phyloP scores from a whole-genome alignment of 2,797 vertebrate species.

The Neosilurus hyrtlii region DNA sequence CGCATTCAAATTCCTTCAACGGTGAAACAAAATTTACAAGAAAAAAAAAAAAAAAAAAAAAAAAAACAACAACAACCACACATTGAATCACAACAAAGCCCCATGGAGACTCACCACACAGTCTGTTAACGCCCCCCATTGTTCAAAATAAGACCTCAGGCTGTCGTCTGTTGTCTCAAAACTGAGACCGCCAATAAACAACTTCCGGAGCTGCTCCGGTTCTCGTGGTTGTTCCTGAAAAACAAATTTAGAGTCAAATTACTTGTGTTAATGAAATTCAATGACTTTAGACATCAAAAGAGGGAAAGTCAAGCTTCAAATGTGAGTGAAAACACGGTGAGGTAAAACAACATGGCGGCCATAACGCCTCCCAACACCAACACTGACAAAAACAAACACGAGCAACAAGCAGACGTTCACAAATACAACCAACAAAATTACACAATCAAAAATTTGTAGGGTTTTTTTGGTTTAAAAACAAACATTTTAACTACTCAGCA shows the following conservation, averaged over 20 bases:
- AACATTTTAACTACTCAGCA: background rate
- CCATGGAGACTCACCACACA: conserved; percentile 81
- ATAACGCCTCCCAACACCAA: background rate
- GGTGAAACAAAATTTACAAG: background rate
- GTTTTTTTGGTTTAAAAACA: too few relatives aligned
- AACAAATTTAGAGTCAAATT: background rate
- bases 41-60: background rate
- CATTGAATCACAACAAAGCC: background rate
- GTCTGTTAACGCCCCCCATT: conserved; percentile 93
- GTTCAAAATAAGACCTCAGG: conserved; percentile 88
- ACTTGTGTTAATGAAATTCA: background rate
- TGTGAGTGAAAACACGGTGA: background rate
- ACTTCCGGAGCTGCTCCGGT: conserved; percentile 93
- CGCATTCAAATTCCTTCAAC: background rate
- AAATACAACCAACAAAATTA: background rate
- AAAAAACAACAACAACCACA: background rate
- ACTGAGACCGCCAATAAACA: conserved; percentile 94
- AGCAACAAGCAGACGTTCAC: background rate
- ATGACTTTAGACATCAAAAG: too few relatives aligned
- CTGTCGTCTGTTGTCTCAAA: conserved; percentile 96
- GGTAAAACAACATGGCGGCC: conserved; percentile 13
- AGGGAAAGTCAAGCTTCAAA: background rate
- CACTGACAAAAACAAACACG: background rate
- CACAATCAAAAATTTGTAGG: background rate
- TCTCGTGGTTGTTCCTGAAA: conserved; percentile 82